Base-by-base conservation (phyloP, 2,797 vertebrate species). In the Sebastes kiyomatsui region DNA sequence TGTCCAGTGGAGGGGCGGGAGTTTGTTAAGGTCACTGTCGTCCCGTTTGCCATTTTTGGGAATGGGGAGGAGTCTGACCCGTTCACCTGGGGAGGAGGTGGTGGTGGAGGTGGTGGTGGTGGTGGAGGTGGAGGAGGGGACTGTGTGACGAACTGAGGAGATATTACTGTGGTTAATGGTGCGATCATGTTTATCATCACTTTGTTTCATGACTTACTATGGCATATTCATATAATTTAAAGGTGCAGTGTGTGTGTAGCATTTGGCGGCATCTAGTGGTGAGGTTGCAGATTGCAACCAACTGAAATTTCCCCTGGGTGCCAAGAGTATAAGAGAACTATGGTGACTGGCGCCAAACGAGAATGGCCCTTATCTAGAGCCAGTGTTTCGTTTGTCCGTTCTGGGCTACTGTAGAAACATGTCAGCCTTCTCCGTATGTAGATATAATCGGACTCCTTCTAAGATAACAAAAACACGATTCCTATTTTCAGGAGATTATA, bases 31-130 rank as follows among this genome's bases (percentile, higher is more conserved):
- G 88, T 38, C 75, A 90, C 6, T 0, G 81, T 61, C 1, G 72
- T 88, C 93, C 97, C 97, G 2, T 96, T 97, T 77, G 96, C 90
- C 79, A 97, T 89, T 94, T 92, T 96, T 61, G 93, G 94, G 77
- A 95, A 90, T 1, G 88, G 88, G 28, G 93, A 91, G 12, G 89
- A 82, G 54, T 92, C 91, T 1, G 87, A 79, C 2, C 87, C 82
- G 32, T 92, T 92, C 27, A 91, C 73, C 35, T 86, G 89, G 2
- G 73, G 68, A 59, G 87, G 86, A 38, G 87, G 85, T 2, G 85
- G 90, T 5, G 93, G 94, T 1, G 87, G 87, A 3, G 87, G 88
- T 0, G 73, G 88, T 1, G 90, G 88, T 20, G 90, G 91, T 20
- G 86, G 87, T 0, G 65, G 87, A 4, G 89, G 86, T 1, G 89